Evolutionary conservation across 2,113 vertebrate genomes (phyloP), one percentile per base, ranked within the genome.

Genomic region (Reinhardtius hippoglossoides): DNA sequence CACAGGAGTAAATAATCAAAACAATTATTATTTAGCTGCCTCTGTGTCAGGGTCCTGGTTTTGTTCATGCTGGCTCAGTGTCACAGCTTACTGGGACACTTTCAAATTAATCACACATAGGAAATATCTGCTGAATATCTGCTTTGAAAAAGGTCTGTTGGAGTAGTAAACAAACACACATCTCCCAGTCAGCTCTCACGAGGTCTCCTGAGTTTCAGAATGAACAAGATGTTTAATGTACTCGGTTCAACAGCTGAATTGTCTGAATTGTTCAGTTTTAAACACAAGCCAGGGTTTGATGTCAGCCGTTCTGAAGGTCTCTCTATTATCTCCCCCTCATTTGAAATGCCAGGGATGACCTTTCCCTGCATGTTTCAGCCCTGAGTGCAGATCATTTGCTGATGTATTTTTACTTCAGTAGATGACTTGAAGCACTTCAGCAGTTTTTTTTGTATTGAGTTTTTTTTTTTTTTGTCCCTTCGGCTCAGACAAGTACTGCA

Each of bases 301-400:
- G 54, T 74, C 40, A 74, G 63, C 44, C 24, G n/a, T 26, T 65
- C 62, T 48, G 70, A 63, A 76, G 66, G 69, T 56, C 46, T 87
- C 76, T 65, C 74, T 82, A 64, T 74, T 63, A 78, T 72, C 82
- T 83, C 48, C 8, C 42, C 40, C 57, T 82, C 80, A 76, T 82
- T 83, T 80, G 23, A 83, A 79, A 87, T 80, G 80, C 64, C 71
- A 70, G 20, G n/a, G 27, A 58, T 89, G 88, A 91, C 87, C 82
- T 87, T 88, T 86, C 35, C 9, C 80, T 80, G 76, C 21, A 52
- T 46, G 67, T 76, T 74, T 74, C 54, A 18, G 67, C 67, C 78
- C 44, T 2, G 23, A 83, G 78, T 73, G 70, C 54, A 81, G 67
- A 79, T 84, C 44, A 63, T 83, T 84, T 81, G 70, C 80, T 69